Base-by-base conservation (phyloP, 1,140 invertebrate species). In the Stegodyphus mimosarum region DNA sequence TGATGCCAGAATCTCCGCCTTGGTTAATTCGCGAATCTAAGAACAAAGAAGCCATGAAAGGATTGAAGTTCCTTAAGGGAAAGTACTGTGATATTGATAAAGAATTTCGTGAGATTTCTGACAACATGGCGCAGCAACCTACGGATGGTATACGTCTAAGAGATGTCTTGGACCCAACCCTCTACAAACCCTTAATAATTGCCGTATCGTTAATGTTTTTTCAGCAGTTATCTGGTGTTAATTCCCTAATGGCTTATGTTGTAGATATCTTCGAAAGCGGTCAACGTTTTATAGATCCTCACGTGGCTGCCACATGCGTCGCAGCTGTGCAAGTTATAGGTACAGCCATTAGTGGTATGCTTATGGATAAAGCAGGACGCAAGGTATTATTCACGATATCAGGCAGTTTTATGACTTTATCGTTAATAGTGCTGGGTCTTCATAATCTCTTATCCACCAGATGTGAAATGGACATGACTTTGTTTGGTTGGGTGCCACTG, bases 221-320 rank as follows among this genome's bases (percentile, higher is more conserved):
- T 92, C 97, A 98, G 92, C 97, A 98, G 90, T 91, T 97, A 79
- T 96, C 94, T 87, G 97, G 97, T 48, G 96, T 97, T 87, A 98
- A 97, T 88, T 96, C 96, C 2, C 94, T 98, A 48, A 96, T 98
- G 88, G 98, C 98, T 89, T 98, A 98, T 89, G 95, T 96, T 0
- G 94, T 94, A 13, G 91, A 92, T 69, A 97, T 99, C 72, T 98
- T 98, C 90, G 90, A 87, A 2, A 92, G 92, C 7, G 93, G 94
- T 5, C 92, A 93, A 0, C 93, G 93, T 85, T 94, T 89, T 5
- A 91, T 96, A 11, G 87, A 92, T 7, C 83, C 93, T 0, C 90
- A 91, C 50, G 88, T 93, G 50, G 93, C 93, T 0, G 94, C 95
- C 1, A 96, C 96, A 50, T 95, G 98, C 85, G 94, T 98, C 49